Evolutionary conservation across 2,888 invertebrate species (phyloP).

Genomic region (Cordylochernes scorpioides): DNA sequence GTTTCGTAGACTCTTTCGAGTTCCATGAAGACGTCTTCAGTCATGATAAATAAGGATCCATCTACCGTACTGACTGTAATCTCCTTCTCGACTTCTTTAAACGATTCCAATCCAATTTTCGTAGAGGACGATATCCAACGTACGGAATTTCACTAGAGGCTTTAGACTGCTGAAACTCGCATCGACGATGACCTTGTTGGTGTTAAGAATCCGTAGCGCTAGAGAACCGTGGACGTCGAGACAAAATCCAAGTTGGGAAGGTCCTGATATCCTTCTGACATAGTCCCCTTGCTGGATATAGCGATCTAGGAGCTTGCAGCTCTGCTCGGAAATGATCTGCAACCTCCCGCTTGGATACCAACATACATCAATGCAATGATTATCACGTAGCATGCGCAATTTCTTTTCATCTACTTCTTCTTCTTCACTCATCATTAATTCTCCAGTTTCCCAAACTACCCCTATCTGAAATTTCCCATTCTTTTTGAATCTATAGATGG

Average conservation of each 20-base stretch:
- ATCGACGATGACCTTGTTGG: slow-evolving; percentile 56
- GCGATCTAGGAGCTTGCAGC: slow-evolving; percentile 31
- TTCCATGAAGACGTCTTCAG: no score
- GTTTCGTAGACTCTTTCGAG: no score
- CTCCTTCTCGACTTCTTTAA: no score
- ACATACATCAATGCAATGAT: slow-evolving; percentile 67
- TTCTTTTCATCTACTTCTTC: slow-evolving; percentile 40
- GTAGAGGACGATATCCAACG: no score
- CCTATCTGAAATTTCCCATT: slow-evolving; percentile 66
- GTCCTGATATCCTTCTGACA: neutral
- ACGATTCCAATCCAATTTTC: no score
- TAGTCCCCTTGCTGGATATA: neutral
- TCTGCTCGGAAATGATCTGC: slow-evolving; percentile 45
- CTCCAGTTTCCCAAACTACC: slow-evolving; percentile 65
- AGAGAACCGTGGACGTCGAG: slow-evolving; percentile 36
- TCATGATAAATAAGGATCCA: no score
- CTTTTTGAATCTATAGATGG: slow-evolving; percentile 65
- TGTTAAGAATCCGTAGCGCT: slow-evolving; percentile 59
- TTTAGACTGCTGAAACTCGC: slow-evolving; percentile 50
- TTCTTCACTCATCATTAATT: slow-evolving; percentile 54
- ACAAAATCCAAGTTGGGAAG: neutral
- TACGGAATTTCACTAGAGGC: slow-evolving; percentile 35
- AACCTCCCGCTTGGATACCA: slow-evolving; percentile 73
- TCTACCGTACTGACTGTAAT: no score
- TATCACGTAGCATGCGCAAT: slow-evolving; percentile 32